Evolutionary conservation across 1,140 invertebrate species (phyloP).

Genomic region (Platorchestia sp.): DNA sequence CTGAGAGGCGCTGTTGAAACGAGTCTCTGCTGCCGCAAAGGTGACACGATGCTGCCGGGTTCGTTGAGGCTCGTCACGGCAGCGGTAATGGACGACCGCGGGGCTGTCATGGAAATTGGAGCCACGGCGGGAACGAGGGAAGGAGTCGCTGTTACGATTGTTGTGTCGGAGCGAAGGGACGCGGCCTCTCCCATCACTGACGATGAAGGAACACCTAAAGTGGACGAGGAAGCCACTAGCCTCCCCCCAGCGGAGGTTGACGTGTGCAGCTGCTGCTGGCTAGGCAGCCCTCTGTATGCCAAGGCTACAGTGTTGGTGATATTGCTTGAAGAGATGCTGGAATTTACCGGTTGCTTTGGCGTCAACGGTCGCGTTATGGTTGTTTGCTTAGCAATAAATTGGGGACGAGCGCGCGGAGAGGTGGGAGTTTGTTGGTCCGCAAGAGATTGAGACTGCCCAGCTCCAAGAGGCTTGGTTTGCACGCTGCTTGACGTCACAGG

Average conservation of each 20-base stretch:
- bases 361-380: slow-evolving; percentile 60
- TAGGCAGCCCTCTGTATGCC: slow-evolving; percentile 63
- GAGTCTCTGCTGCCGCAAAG: slow-evolving; percentile 54
- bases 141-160: slow-evolving; percentile 62
- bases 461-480: background rate
- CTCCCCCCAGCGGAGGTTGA: slow-evolving; percentile 54
- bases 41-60: slow-evolving; percentile 52
- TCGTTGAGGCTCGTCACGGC: slow-evolving; percentile 20
- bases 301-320: slow-evolving; percentile 63
- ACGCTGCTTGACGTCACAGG: slow-evolving; percentile 24
- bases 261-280: slow-evolving; percentile 59
- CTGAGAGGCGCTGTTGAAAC: background rate
- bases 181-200: background rate
- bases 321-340: slow-evolving; percentile 9
- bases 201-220: background rate
- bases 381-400: slow-evolving; percentile 42
- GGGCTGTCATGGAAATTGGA: slow-evolving; percentile 56
- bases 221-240: slow-evolving; percentile 3
- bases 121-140: slow-evolving; percentile 65
- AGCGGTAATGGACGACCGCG: slow-evolving; percentile 37
- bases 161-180: slow-evolving; percentile 60
- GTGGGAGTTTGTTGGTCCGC: slow-evolving; percentile 49
- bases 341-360: slow-evolving; percentile 38
- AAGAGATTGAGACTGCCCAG: background rate
- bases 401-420: slow-evolving; percentile 36